Base-by-base conservation (phyloP, 2,113 vertebrate species). In the Epinephelus moara region DNA sequence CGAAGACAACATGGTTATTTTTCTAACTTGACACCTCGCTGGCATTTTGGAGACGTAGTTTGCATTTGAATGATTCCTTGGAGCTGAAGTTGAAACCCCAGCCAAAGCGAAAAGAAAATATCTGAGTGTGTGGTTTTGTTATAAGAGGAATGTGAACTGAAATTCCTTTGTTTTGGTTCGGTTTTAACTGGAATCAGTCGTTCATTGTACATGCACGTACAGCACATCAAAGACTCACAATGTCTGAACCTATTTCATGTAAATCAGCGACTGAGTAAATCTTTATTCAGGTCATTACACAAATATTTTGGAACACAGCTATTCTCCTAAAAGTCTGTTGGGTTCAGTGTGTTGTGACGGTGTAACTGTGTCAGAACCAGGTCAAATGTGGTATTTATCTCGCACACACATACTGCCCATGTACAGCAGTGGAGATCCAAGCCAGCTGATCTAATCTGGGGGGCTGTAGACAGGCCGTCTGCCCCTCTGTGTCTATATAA, bases 401-500 rank as follows among this genome's bases (percentile, higher is more conserved):
- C 37, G 25, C 69, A 68, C 76, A 17, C 69, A 68, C 76, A 40
- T 21, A 30, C 45, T 33, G n/a, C 25, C 73, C 53, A 69, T 66
- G 60, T 77, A 70, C 59, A 77, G 78, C 69, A 79, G 63, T 55
- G 25, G 56, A 74, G 78, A 78, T 75, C 55, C 25, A 71, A 73
- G 68, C 80, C 77, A 83, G 72, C 63, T 80, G 87, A 92, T 92
- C 89, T 93, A 93, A 93, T 93, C 90, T 86, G 74, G 88, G 89
- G 64, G 76, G 10, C 88, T 82, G 75, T 30, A 93, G 91, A 89
- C 92, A 83, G 74, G 68, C 89, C 18, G 85, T 91, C 94, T 93
- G 52, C 55, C 40, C 80, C 78, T 76, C 72, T 88, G 87, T 92
- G 84, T 91, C 89, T 89, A 85, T 86, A 91, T 91, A 92, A 90